A percentile compares a stretch with the other conserved stretches of the same genome.
Conservation (phyloP, 2,888 invertebrate species). For the Lasioglossum pauxillum region DNA sequence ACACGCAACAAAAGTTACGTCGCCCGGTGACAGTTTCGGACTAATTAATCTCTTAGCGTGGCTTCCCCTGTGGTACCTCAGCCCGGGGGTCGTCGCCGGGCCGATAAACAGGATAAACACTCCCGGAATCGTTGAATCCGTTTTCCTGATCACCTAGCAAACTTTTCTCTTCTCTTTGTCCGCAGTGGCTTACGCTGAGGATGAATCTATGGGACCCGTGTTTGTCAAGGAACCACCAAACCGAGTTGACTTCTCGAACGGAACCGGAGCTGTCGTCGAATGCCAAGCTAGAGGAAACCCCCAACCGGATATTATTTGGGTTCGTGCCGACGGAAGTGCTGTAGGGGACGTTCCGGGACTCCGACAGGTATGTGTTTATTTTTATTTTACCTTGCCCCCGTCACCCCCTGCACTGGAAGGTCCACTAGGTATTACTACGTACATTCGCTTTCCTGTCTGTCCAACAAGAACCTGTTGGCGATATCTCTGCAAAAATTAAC, state of each 20-base stretch:
- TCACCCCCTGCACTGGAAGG: not conserved
- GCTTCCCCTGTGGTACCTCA: not conserved
- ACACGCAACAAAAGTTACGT: constrained; percentile 54
- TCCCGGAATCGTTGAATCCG: not conserved
- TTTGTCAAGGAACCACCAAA: constrained; percentile 96
- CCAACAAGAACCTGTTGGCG: no score
- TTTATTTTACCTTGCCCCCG: not conserved
- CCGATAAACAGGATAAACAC: not conserved
- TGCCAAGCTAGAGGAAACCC: constrained; percentile 96
- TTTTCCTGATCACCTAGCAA: not conserved
- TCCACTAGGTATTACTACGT: not conserved
- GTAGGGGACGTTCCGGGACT: constrained; percentile 96
- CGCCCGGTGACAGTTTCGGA: constrained; percentile 24
- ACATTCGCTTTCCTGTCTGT: no score
- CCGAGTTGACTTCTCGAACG: constrained; percentile 97
- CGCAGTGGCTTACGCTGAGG: constrained; percentile 86
- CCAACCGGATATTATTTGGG: constrained; percentile 96
- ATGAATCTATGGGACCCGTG: constrained; percentile 94
- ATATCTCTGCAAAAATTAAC: no score
- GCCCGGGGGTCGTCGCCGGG: not conserved
- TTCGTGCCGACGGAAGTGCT: constrained; percentile 94
- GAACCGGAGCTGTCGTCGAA: constrained; percentile 96
- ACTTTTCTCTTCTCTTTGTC: not conserved
- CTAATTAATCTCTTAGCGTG: constrained; percentile 48
- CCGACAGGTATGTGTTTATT: constrained; percentile 87